Percentiles rank a stretch among this genome's conserved stretches.
Conservation (phyloP, 2,113 vertebrate genomes). For the Leptodactylus fuscus region DNA sequence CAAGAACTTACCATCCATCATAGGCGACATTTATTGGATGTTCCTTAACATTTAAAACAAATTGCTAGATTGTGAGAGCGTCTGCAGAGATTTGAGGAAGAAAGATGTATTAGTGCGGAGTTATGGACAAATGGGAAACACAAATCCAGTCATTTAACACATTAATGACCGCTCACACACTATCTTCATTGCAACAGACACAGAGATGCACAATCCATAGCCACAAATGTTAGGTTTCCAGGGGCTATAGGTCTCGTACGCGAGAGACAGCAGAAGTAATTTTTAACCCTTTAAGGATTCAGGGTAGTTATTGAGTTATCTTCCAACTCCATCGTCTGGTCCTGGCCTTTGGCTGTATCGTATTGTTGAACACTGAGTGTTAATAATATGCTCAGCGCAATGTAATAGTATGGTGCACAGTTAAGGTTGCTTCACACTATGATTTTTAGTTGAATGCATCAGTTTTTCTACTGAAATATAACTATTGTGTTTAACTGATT, state of each 20-base stretch:
- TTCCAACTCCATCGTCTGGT: too few species aligned
- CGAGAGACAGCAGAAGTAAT: too few species aligned
- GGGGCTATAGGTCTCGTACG: neutral
- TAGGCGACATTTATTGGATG: slow-evolving; percentile 29
- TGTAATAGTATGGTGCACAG: too few species aligned
- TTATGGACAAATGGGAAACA: neutral
- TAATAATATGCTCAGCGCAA: too few species aligned
- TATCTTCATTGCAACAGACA: neutral
- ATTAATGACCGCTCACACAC: neutral
- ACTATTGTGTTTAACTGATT: too few species aligned
- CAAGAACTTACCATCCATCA: slow-evolving; percentile 26
- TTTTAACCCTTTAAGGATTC: too few species aligned
- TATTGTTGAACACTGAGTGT: too few species aligned
- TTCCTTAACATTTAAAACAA: slow-evolving; percentile 38
- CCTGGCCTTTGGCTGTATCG: too few species aligned
- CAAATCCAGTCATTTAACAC: neutral
- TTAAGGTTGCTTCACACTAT: too few species aligned
- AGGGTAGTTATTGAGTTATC: too few species aligned
- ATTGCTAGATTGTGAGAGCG: slow-evolving; percentile 15
- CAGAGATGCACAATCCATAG: neutral
- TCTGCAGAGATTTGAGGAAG: slow-evolving; percentile 10
- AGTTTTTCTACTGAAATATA: too few species aligned
- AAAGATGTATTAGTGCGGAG: slow-evolving; percentile 9
- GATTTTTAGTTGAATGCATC: too few species aligned
- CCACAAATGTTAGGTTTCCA: neutral